A percentile compares a stretch with the other conserved stretches of the same genome.
Evolutionary conservation across 2,888 invertebrate species (phyloP).

Genomic region (Serripes groenlandicus): DNA sequence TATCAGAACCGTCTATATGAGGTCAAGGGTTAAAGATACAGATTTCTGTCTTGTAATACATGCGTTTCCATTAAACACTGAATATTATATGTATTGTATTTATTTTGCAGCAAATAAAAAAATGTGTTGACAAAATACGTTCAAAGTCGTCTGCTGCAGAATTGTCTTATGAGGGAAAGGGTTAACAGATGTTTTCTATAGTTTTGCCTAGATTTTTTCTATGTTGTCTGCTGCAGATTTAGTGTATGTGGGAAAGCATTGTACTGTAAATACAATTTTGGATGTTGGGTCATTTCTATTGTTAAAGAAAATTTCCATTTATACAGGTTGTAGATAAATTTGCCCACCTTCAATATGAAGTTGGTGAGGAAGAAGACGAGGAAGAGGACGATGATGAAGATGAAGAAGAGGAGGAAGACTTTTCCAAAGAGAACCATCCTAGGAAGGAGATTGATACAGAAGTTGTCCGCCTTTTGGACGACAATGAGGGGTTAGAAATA

Average conservation of each 20-base stretch:
- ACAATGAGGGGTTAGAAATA: not conserved
- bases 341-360: conserved; percentile 66
- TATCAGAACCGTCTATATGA: not conserved
- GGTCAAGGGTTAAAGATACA: not conserved
- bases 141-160: no score
- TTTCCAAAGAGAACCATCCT: conserved; percentile 31
- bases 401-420: conserved; percentile 44
- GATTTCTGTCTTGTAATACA: not conserved
- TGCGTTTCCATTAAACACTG: not conserved
- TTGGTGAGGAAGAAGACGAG: conserved; percentile 47
- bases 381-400: conserved; percentile 57
- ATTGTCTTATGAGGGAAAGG: no score
- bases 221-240: no score
- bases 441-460: not conserved
- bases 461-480: not conserved
- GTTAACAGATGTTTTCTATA: no score
- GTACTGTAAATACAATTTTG: not conserved
- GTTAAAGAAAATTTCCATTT: not conserved
- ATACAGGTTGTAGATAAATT: conserved; percentile 66
- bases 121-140: conserved; percentile 91
- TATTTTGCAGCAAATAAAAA: conserved; percentile 88
- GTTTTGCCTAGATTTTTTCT: no score
- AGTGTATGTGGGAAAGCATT: not conserved
- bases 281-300: not conserved
- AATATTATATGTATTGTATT: not conserved